Evolutionary conservation across 2,113 vertebrate species (phyloP).

Genomic region (Myotis yumanensis): DNA sequence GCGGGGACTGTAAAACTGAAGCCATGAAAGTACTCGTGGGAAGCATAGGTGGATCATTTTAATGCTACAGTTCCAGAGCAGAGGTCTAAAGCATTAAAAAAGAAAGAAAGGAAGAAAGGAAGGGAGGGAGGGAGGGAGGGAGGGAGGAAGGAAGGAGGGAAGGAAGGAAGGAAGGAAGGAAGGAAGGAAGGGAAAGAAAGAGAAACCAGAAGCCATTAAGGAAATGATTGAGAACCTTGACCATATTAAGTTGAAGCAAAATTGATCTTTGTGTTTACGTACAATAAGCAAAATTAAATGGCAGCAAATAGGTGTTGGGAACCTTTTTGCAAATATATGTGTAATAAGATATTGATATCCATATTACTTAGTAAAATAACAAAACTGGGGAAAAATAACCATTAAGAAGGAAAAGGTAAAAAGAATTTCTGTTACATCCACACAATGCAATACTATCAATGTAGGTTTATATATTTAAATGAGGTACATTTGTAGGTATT

Average conservation of each 20-base stretch:
- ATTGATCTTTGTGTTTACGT: neutral
- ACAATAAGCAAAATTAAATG: neutral
- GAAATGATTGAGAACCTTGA: neutral
- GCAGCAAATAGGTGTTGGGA: neutral
- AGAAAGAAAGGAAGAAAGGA: too few species aligned
- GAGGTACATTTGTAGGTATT: neutral
- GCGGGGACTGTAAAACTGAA: neutral
- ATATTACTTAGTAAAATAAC: neutral
- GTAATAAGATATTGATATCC: neutral
- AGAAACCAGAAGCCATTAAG: neutral
- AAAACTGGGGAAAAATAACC: neutral
- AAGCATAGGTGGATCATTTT: neutral
- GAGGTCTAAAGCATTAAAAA: neutral
- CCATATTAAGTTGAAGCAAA: neutral
- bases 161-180: neutral
- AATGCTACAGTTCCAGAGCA: neutral
- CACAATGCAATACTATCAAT: neutral
- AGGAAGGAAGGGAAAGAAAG: rapidly evolving
- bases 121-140: too few species aligned
- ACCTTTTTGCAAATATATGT: neutral
- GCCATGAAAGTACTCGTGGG: neutral
- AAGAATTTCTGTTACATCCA: neutral
- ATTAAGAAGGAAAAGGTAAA: neutral
- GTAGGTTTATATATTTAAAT: neutral
- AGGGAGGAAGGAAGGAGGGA: too few species aligned